A percentile compares a stretch with the other conserved stretches of the same genome.
These are phyloP conservation scores for Chrysolina americana DNA, from an alignment of 2,888 invertebrate species.

Conservation along the genomic window DNA sequence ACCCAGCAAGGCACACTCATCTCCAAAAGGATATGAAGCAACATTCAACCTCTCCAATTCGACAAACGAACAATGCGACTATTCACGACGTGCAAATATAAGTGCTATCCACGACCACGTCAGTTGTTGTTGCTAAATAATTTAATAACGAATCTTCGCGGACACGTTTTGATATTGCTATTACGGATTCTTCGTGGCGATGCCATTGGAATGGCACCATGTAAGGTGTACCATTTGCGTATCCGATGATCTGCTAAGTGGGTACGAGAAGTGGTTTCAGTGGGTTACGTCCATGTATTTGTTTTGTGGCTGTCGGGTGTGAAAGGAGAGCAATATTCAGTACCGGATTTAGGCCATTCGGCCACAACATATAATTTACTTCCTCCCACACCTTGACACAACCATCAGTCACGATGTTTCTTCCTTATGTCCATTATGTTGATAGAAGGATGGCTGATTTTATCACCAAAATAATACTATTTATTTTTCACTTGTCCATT, in stretches of 20 bases:
- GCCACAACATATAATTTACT: too few relatives aligned
- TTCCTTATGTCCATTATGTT: too few relatives aligned
- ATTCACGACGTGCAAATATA: not conserved
- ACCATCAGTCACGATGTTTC: too few relatives aligned
- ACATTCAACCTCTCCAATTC: not conserved
- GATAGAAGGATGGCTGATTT: too few relatives aligned
- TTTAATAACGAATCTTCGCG: constrained; percentile 6
- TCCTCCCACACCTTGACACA: too few relatives aligned
- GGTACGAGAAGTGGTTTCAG: not conserved
- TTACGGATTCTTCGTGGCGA: not conserved
- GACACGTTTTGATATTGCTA: constrained; percentile 6
- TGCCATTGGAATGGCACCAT: not conserved
- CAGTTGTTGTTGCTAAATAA: constrained; percentile 18
- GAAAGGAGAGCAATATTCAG: not conserved
- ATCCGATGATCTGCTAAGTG: constrained; percentile 18
- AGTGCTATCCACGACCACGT: constrained; percentile 3
- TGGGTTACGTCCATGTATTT: not conserved
- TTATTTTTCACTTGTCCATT: too few relatives aligned
- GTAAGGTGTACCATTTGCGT: not conserved
- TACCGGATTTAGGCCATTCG: too few relatives aligned
- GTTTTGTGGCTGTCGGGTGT: constrained; percentile 4
- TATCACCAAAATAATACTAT: too few relatives aligned
- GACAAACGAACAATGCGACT: not conserved
- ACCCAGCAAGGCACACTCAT: not conserved
- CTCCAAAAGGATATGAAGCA: not conserved